Percentiles rank a stretch among this genome's conserved stretches.
Conservation (phyloP, 2,797 vertebrate genomes). For the Sebastes matsubarae region DNA sequence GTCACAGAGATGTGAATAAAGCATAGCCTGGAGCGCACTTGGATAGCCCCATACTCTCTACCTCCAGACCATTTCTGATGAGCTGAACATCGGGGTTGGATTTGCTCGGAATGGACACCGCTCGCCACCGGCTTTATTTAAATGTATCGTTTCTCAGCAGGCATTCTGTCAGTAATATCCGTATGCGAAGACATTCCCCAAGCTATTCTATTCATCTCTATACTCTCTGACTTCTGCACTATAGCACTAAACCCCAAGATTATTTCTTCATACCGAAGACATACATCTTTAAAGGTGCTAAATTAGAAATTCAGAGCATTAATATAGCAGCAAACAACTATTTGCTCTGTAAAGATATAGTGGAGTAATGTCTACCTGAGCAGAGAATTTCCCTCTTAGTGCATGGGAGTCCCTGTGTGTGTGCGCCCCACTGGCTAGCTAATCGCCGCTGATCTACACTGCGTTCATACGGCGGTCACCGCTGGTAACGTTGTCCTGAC, state of each 20-base stretch:
- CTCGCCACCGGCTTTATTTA: conserved; percentile 52
- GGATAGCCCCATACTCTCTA: conserved; percentile 20
- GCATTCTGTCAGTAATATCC: conserved; percentile 25
- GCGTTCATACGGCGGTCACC: no score
- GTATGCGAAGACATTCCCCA: not conserved
- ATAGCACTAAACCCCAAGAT: not conserved
- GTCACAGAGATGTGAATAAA: conserved; percentile 60
- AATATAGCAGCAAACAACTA: not conserved
- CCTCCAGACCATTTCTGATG: conserved; percentile 24
- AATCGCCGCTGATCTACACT: no score
- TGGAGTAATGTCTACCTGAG: no score
- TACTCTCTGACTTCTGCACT: not conserved
- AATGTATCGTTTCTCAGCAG: conserved; percentile 36
- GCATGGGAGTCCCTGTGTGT: no score
- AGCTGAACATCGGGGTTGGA: conserved; percentile 3
- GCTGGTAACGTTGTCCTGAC: no score
- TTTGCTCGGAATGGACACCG: conserved; percentile 16
- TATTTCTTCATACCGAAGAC: not conserved
- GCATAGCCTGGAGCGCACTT: conserved; percentile 39
- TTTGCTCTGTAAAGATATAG: not conserved
- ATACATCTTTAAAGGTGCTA: not conserved
- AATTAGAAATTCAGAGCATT: not conserved
- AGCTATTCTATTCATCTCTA: not conserved
- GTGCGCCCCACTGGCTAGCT: no score
- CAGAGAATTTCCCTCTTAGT: no score